Percentiles rank a stretch among this genome's conserved stretches.
Evolutionary conservation across 1,140 invertebrate genomes (phyloP).

Genomic region (Listronotus bonariensis): DNA sequence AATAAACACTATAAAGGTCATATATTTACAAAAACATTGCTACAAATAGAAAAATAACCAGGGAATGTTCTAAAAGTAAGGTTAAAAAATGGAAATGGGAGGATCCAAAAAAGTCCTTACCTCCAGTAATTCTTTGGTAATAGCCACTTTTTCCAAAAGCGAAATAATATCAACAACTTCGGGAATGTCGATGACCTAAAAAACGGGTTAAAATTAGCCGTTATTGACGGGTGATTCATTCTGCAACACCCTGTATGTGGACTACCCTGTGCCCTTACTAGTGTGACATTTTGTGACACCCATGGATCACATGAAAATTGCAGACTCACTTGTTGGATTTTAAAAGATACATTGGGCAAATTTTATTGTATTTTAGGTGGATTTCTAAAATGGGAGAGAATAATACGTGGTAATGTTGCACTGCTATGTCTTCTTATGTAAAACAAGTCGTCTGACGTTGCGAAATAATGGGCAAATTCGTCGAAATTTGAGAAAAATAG

Average conservation of each 20-base stretch:
- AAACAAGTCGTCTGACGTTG: conserved; percentile 43
- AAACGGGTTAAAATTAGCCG: conserved; percentile 46
- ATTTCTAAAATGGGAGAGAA: conserved; percentile 8
- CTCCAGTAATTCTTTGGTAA: conserved; percentile 94
- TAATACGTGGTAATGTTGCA: conserved; percentile 34
- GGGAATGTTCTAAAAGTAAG: not conserved
- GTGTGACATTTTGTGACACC: conserved; percentile 15
- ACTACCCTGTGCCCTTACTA: conserved; percentile 33
- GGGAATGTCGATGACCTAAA: conserved; percentile 92
- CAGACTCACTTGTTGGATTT: conserved; percentile 27
- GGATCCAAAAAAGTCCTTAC: conserved; percentile 59
- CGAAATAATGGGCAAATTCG: conserved; percentile 35
- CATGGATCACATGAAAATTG: conserved; percentile 23
- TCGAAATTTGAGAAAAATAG: conserved; percentile 23
- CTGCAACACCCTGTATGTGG: conserved; percentile 30
- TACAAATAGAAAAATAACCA: not conserved
- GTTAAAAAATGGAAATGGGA: conserved; percentile 1
- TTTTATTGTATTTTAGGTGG: conserved; percentile 7
- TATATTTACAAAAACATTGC: not conserved
- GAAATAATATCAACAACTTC: conserved; percentile 90
- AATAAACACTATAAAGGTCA: conserved; percentile 17
- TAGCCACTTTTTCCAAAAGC: conserved; percentile 87
- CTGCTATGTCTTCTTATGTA: conserved; percentile 44
- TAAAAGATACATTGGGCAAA: conserved; percentile 6
- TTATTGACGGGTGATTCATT: conserved; percentile 10